These are phyloP conservation scores for Manis javanica DNA, from an alignment of 2,797 vertebrate genomes.

Conservation along the genomic window DNA sequence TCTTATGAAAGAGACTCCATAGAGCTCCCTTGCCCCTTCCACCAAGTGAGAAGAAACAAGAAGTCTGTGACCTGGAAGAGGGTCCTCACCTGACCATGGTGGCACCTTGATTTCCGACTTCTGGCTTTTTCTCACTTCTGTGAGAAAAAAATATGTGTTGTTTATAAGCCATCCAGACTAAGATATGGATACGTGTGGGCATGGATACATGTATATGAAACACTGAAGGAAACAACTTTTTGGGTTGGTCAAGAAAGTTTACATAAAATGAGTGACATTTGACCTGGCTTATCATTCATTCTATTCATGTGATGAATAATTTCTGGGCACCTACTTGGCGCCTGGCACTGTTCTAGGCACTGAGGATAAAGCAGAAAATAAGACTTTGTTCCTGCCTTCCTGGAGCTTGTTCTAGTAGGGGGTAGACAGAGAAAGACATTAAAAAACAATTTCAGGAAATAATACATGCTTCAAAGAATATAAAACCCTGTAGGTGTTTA, in stretches of 20 bases:
- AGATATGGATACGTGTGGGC: background rate
- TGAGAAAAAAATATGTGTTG: background rate
- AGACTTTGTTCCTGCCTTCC: background rate
- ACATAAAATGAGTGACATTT: background rate
- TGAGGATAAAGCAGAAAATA: slow-evolving; percentile 18
- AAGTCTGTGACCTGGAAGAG: background rate
- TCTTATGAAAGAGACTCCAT: background rate
- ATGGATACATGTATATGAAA: background rate
- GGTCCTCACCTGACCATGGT: background rate
- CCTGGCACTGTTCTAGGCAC: background rate
- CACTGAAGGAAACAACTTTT: background rate
- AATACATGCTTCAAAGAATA: background rate
- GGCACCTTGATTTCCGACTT: background rate
- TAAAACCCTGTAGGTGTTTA: background rate
- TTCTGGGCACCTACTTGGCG: background rate
- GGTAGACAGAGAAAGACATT: background rate
- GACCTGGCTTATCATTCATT: slow-evolving; percentile 8
- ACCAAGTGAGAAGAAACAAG: background rate
- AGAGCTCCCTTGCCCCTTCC: background rate
- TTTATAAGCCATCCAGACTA: background rate
- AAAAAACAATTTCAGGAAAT: slow-evolving; percentile 22
- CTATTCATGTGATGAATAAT: background rate
- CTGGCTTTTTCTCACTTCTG: background rate
- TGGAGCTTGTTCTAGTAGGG: background rate
- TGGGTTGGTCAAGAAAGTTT: background rate